phyloP scores from a whole-genome alignment of 2,888 invertebrate genomes.

The Dasysyrphus albostriatus region DNA sequence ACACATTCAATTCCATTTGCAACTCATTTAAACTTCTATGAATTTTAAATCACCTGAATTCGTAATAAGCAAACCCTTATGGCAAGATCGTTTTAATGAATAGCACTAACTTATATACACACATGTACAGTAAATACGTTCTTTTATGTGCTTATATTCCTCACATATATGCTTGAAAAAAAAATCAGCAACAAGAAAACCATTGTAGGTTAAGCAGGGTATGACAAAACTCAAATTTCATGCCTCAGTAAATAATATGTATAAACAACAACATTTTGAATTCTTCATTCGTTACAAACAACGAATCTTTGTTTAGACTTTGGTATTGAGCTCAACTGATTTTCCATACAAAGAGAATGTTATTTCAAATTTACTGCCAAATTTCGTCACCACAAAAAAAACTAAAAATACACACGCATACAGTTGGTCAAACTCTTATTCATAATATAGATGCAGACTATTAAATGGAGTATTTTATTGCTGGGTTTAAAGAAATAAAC shows the following conservation, averaged over 20 bases:
- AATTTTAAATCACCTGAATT: constrained; percentile 33
- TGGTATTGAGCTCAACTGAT: constrained; percentile 1
- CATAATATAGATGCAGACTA: neutral
- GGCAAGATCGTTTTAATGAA: constrained; percentile 27
- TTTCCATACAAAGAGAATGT: constrained; percentile 17
- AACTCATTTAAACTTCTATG: constrained; percentile 28
- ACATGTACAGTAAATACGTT: no score
- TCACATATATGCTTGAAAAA: neutral
- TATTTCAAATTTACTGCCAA: constrained; percentile 42
- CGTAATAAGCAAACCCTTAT: constrained; percentile 11
- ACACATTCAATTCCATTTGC: neutral
- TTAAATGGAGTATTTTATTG: no score
- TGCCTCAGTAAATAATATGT: constrained; percentile 28
- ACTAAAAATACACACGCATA: neutral
- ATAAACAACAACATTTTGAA: constrained; percentile 27
- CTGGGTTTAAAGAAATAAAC: no score
- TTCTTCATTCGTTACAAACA: constrained; percentile 16
- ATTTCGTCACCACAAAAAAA: constrained; percentile 52
- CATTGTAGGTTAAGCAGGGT: constrained; percentile 3
- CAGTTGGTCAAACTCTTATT: neutral
- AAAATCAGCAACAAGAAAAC: constrained; percentile 22
- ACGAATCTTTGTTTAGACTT: constrained; percentile 25
- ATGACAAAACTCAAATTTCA: constrained; percentile 45
- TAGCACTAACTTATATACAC: neutral
- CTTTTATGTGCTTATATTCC: neutral